Conservation (phyloP, 1,140 invertebrate genomes). For the Musca domestica region DNA sequence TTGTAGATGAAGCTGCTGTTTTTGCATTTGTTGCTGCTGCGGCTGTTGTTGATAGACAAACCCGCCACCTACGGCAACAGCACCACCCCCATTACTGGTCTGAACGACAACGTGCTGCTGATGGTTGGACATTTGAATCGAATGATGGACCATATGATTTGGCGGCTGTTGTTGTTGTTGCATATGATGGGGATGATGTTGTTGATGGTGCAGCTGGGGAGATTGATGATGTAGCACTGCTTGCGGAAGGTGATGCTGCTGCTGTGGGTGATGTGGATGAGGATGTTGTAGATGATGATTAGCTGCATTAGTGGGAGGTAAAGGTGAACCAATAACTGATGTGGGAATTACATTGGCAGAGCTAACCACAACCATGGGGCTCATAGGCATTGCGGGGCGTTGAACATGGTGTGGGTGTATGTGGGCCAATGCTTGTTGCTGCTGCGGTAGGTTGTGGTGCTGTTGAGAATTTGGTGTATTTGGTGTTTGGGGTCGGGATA, state of each 20-base stretch:
- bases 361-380: slow-evolving; percentile 4
- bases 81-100: background rate
- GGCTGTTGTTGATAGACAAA: slow-evolving; percentile 1
- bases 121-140: background rate
- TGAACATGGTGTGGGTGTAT: slow-evolving; percentile 27
- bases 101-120: background rate
- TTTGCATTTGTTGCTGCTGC: slow-evolving; percentile 1
- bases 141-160: background rate
- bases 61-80: background rate
- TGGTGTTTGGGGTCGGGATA: too few species aligned
- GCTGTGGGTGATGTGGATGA: slow-evolving; percentile 1
- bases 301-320: background rate
- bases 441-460: slow-evolving; percentile 15
- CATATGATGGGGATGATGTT: slow-evolving; percentile 23
- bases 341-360: background rate
- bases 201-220: slow-evolving; percentile 1
- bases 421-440: slow-evolving; percentile 22
- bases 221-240: slow-evolving; percentile 26
- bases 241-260: slow-evolving; percentile 5
- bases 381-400: slow-evolving; percentile 4
- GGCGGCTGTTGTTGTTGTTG: slow-evolving; percentile 17
- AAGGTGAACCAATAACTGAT: slow-evolving; percentile 4
- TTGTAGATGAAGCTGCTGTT: background rate
- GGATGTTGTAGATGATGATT: background rate
- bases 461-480: background rate